Percentiles rank a stretch among this genome's conserved stretches.
phyloP scores from a whole-genome alignment of 2,113 vertebrate species.

The Megaceryle torquata region DNA sequence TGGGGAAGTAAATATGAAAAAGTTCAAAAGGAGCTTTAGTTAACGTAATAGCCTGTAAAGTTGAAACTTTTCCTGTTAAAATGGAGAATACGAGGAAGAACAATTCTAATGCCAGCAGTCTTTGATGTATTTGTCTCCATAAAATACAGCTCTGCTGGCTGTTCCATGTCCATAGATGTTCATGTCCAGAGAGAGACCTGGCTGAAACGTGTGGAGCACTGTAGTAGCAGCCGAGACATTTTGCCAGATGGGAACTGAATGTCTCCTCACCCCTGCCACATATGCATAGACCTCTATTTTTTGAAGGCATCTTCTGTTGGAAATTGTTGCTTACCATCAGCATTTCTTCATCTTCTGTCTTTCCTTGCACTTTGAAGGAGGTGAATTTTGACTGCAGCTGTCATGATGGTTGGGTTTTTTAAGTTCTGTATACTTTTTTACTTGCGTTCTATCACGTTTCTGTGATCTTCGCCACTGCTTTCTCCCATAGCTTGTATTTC shows the following conservation, averaged over 20 bases:
- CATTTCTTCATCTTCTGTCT: not conserved
- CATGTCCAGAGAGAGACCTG: not conserved
- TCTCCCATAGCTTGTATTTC: constrained; percentile 7
- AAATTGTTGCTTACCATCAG: not conserved
- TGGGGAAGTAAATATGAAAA: not conserved
- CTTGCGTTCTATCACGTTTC: not conserved
- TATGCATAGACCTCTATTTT: not conserved
- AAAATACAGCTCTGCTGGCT: not conserved
- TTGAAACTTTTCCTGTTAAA: not conserved
- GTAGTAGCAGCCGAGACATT: not conserved
- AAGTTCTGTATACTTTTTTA: not conserved
- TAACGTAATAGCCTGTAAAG: not conserved
- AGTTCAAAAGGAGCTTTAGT: not conserved
- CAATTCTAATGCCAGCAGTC: not conserved
- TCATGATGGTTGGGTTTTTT: not conserved
- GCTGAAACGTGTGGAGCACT: not conserved
- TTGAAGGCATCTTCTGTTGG: not conserved
- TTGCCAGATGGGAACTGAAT: not conserved
- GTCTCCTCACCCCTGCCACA: not conserved
- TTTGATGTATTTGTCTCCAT: not conserved
- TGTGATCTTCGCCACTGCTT: not conserved
- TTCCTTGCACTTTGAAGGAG: not conserved
- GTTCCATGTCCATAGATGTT: fast-evolving
- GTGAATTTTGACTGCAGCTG: constrained; percentile 27
- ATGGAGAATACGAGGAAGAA: not conserved